phyloP scores from a whole-genome alignment of 2,113 vertebrate species.

The Mus spicilegus region DNA sequence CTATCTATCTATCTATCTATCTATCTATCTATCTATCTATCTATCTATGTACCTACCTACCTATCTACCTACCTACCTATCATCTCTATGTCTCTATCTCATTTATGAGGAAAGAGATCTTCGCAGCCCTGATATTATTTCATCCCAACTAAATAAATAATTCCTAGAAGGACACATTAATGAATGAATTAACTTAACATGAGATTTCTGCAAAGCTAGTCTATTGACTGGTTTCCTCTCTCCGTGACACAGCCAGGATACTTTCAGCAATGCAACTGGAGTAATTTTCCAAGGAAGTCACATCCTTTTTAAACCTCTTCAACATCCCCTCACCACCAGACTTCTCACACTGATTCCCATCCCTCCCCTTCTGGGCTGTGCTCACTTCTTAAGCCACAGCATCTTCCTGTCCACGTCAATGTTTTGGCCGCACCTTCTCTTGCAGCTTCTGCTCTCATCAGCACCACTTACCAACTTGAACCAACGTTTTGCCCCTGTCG shows the following conservation, averaged over 20 bases:
- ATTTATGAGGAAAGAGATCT: background rate
- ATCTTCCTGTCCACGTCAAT: background rate
- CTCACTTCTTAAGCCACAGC: background rate
- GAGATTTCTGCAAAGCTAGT: background rate
- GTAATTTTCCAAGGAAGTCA: constrained; percentile 18
- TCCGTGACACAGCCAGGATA: background rate
- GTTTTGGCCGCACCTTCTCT: background rate
- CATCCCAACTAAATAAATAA: constrained; percentile 40
- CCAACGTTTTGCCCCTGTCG: background rate
- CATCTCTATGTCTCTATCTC: background rate
- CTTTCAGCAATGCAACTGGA: background rate
- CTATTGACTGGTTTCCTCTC: background rate
- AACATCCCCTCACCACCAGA: background rate
- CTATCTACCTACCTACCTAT: background rate
- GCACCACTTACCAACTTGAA: background rate
- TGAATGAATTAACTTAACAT: background rate
- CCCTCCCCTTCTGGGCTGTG: background rate
- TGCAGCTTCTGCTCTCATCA: background rate
- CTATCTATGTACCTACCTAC: background rate
- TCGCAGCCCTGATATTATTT: background rate
- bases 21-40: background rate
- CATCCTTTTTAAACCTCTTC: background rate
- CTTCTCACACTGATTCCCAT: background rate
- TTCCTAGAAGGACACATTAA: background rate
- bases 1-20: background rate